Conservation (phyloP, 2,888 invertebrate genomes). For the Octonoba sinensis region DNA sequence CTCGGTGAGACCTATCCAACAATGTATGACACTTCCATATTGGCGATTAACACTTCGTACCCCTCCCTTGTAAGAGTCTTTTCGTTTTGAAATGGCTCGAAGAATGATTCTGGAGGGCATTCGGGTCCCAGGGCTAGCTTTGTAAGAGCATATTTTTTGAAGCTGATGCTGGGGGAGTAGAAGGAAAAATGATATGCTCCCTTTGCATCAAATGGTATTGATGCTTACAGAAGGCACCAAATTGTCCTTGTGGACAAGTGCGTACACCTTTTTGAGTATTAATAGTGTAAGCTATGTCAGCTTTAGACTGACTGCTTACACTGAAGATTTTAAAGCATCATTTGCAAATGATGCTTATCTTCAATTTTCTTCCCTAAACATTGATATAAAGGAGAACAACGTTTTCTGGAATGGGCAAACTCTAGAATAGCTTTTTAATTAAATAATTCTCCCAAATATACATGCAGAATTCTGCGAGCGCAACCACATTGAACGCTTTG, state of each 20-base stretch:
- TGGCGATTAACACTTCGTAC: too few relatives aligned
- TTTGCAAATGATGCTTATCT: neutral
- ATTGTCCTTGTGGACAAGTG: neutral
- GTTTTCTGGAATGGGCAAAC: neutral
- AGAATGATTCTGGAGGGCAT: neutral
- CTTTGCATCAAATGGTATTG: neutral
- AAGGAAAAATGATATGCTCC: neutral
- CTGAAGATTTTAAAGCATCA: neutral
- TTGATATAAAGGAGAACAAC: neutral
- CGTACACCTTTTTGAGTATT: neutral
- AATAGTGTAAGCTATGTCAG: neutral
- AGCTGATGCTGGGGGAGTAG: neutral
- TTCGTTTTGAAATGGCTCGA: neutral
- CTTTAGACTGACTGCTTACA: neutral
- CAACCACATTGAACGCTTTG: constrained; percentile 7
- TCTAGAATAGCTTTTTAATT: neutral
- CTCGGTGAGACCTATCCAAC: too few relatives aligned
- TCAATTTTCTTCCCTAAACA: neutral
- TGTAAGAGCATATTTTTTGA: neutral
- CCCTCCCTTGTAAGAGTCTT: too few relatives aligned
- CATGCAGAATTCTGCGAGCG: neutral
- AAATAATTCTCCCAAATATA: neutral
- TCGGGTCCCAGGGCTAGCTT: neutral
- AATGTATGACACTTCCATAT: too few relatives aligned
- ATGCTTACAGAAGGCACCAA: constrained; percentile 21